These are phyloP conservation scores for Hirtodrosophila alboralis DNA, from an alignment of 2,888 invertebrate genomes.

Conservation along the genomic window DNA sequence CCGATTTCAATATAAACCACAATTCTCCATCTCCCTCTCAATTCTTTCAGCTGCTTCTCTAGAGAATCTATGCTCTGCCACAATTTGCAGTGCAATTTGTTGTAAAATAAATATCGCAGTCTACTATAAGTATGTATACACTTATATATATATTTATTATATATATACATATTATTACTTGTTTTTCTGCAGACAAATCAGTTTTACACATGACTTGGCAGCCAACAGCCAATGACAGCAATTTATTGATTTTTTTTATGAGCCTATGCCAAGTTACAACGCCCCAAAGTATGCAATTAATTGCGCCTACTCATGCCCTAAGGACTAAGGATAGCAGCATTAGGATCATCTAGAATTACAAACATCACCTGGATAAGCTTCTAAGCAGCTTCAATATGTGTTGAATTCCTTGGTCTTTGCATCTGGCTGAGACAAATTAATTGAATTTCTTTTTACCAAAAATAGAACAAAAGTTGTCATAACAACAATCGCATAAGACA, in stretches of 20 bases:
- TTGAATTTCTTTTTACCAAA: constrained; percentile 31
- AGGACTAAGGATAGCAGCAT: no score
- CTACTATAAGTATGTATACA: neutral
- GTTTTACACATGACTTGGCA: constrained; percentile 26
- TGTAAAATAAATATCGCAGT: neutral
- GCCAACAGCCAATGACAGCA: constrained; percentile 10
- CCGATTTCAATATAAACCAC: no score
- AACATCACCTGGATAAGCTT: constrained; percentile 7
- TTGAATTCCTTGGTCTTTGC: no score
- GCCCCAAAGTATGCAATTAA: constrained; percentile 56
- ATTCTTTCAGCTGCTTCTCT: neutral
- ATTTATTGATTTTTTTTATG: constrained; percentile 26
- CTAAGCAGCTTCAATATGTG: constrained; percentile 1
- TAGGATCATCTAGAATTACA: constrained; percentile 6
- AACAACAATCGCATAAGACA: constrained; percentile 23
- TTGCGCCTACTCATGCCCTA: constrained; percentile 19
- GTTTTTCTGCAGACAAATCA: constrained; percentile 24
- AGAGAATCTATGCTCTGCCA: neutral
- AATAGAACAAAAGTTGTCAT: constrained; percentile 40
- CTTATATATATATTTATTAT: neutral
- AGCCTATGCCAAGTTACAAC: constrained; percentile 19
- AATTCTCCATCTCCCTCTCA: no score
- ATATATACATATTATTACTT: neutral
- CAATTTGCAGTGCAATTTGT: neutral
- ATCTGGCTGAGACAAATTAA: constrained; percentile 17